Evolutionary conservation across 2,113 vertebrate genomes (phyloP).

Genomic region (Pseudorasbora parva): DNA sequence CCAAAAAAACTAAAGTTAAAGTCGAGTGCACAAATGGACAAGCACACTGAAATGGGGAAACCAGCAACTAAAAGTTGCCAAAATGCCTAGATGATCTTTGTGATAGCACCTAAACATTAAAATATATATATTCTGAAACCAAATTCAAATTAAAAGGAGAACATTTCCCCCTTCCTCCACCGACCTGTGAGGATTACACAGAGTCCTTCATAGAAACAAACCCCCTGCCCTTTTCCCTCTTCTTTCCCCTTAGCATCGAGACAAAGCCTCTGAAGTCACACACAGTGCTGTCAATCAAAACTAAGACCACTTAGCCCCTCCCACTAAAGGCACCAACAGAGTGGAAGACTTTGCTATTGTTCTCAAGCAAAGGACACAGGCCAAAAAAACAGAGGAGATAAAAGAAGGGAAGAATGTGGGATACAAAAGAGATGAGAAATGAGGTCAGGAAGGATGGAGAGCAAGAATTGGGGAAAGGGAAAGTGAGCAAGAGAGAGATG

Average conservation of each 20-base stretch:
- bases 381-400: constrained; percentile 24
- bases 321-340: constrained; percentile 42
- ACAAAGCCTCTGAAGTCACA: constrained; percentile 69
- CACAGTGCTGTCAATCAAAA: constrained; percentile 70
- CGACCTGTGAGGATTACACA: constrained; percentile 40
- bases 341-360: constrained; percentile 70
- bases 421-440: constrained; percentile 45
- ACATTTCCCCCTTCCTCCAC: not conserved
- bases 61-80: not conserved
- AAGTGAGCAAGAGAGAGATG: constrained; percentile 15
- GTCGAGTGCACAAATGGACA: not conserved
- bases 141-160: not conserved
- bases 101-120: not conserved
- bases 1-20: not conserved
- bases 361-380: constrained; percentile 41
- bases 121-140: not conserved
- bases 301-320: constrained; percentile 38
- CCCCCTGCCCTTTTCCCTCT: constrained; percentile 56
- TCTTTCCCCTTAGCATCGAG: constrained; percentile 66
- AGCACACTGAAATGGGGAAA: not conserved
- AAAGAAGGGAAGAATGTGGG: constrained; percentile 34
- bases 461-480: constrained; percentile 24
- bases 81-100: not conserved
- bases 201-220: constrained; percentile 62
- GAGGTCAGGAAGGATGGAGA: constrained; percentile 38